These are phyloP conservation scores for Bombus cullumanus DNA, from an alignment of 1,140 invertebrate species.

Conservation along the genomic window DNA sequence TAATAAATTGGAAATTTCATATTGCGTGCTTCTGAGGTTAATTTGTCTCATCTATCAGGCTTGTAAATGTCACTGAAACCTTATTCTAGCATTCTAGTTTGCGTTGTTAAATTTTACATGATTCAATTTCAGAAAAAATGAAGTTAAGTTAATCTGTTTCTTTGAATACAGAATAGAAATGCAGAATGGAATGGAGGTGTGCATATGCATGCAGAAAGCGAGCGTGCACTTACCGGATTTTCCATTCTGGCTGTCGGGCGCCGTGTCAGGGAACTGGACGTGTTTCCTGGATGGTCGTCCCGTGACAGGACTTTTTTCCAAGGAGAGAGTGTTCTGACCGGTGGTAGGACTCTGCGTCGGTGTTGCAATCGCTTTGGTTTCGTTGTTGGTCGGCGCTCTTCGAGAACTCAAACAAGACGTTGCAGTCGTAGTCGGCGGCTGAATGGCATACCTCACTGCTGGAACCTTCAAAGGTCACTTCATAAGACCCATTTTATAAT, in stretches of 20 bases:
- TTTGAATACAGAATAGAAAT: not conserved
- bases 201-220: not conserved
- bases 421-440: conserved; percentile 74
- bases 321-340: conserved; percentile 58
- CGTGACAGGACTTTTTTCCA: conserved; percentile 66
- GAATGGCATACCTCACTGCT: conserved; percentile 71
- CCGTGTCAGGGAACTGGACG: conserved; percentile 79
- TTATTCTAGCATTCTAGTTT: too few relatives aligned
- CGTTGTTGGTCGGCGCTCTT: conserved; percentile 73
- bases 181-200: not conserved
- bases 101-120: not conserved
- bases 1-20: not conserved
- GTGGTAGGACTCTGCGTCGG: conserved; percentile 77
- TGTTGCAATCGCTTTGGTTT: conserved; percentile 73
- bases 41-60: not conserved
- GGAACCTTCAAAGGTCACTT: conserved; percentile 66
- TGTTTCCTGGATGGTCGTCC: conserved; percentile 73
- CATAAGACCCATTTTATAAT: conserved; percentile 47
- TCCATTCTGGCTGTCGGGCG: conserved; percentile 22
- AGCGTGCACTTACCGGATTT: conserved; percentile 53
- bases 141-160: not conserved
- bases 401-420: conserved; percentile 71
- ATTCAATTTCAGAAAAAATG: not conserved
- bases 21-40: not conserved
- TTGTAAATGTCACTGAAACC: too few relatives aligned